These are phyloP conservation scores for Xenus cinereus DNA, from an alignment of 2,113 vertebrate species.

Conservation along the genomic window DNA sequence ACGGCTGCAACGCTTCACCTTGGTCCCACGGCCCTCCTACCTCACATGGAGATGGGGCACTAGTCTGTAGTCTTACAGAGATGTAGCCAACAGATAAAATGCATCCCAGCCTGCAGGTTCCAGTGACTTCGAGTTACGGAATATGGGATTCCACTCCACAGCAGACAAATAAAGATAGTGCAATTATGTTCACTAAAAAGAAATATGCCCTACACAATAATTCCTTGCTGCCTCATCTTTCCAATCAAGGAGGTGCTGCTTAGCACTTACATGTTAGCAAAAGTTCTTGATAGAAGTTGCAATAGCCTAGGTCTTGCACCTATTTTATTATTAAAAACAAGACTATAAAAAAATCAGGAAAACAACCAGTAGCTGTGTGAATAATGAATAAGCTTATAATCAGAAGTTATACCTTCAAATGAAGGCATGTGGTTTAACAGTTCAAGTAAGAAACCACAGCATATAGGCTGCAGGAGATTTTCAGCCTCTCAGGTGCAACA, in stretches of 20 bases:
- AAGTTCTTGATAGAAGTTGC: not conserved
- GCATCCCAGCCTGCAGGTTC: not conserved
- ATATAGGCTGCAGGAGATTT: not conserved
- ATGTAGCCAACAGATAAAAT: not conserved
- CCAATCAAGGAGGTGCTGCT: not conserved
- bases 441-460: not conserved
- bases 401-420: not conserved
- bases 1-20: not conserved
- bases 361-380: not conserved
- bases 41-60: not conserved
- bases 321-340: not conserved
- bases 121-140: not conserved
- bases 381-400: not conserved
- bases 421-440: not conserved
- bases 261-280: accelerated
- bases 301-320: not conserved
- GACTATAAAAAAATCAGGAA: not conserved
- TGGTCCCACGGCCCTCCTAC: not conserved
- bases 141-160: not conserved
- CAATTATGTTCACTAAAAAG: not conserved
- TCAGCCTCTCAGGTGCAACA: not conserved
- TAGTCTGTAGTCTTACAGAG: not conserved
- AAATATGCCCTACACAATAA: not conserved
- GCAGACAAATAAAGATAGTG: not conserved
- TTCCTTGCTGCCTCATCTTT: not conserved